Conservation (phyloP, 1,140 invertebrate genomes). For the Megathymus violae region DNA sequence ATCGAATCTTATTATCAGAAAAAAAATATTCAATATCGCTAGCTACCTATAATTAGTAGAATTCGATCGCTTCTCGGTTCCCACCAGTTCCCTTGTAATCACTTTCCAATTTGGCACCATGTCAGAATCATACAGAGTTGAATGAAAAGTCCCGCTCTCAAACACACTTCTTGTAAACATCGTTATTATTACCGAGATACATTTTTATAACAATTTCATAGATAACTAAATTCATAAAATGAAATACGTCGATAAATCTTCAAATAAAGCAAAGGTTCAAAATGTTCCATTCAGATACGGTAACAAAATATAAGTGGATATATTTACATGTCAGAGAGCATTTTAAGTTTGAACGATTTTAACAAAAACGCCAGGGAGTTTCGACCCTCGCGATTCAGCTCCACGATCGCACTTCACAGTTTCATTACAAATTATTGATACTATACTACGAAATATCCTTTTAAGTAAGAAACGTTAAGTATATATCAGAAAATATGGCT, state of each 20-base stretch:
- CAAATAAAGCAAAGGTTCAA: slow-evolving; percentile 1
- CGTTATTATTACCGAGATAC: no score
- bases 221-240: no score
- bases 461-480: neutral
- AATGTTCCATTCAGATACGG: slow-evolving; percentile 2
- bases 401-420: no score
- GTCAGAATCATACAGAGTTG: slow-evolving; percentile 20
- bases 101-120: slow-evolving; percentile 58
- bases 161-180: no score
- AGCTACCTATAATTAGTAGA: slow-evolving; percentile 53
- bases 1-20: slow-evolving; percentile 6
- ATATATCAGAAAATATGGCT: slow-evolving; percentile 19
- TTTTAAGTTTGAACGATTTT: slow-evolving; percentile 41
- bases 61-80: slow-evolving; percentile 43
- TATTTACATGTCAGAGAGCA: slow-evolving; percentile 38
- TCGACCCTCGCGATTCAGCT: no score
- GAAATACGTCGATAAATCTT: no score
- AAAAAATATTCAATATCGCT: slow-evolving; percentile 47
- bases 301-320: slow-evolving; percentile 25
- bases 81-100: slow-evolving; percentile 45
- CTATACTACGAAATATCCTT: slow-evolving; percentile 11
- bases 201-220: no score
- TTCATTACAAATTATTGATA: slow-evolving; percentile 2
- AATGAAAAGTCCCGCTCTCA: slow-evolving; percentile 16
- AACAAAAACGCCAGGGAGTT: slow-evolving; percentile 31